Base-by-base conservation (phyloP, 2,113 vertebrate species). In the Paradoxurus hermaphroditus region DNA sequence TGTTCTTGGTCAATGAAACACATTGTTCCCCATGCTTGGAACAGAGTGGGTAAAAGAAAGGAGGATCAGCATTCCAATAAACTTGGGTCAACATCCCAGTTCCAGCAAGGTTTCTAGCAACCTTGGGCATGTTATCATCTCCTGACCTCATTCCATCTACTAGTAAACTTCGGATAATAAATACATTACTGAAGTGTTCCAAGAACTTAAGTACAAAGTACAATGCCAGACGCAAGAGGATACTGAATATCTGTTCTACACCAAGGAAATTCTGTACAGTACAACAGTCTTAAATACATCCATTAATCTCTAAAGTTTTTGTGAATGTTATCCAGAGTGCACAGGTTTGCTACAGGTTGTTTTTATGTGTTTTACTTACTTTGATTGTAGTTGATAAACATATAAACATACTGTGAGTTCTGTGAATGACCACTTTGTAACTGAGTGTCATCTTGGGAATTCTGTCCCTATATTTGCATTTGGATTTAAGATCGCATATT, bases 11-110 rank as follows among this genome's bases (percentile, higher is more conserved):
- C 31, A 73, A 3, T n/a, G 53, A 86, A 88, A 83, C 13, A 59
- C 23, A 56, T 51, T 68, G 84, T 59, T 95, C 5, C 5, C 34
- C 79, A 82, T 36, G 49, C 8, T 63, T 62, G 53, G 39, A 23
- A 21, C 31, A 49, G 18, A 23, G 4, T 51, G 9, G 1, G 13
- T 81, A 5, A 73, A 92, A 81, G 6, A 4, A 83, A 62, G 16
- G 3, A 34, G 3, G 59, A 41, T 72, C 5, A 15, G 1, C 16
- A 5, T 31, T 7, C 21, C 19, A 1, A 39, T 1, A 72, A 8
- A 82, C 82, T 16, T 75, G 4, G 9, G 13, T 81, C 85, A 78
- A 77, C 4, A 56, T 36, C 9, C 21, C 39, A 19, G 10, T 79
- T 93, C 12, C 7, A 56, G 21, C 0, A 68, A 23, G 56, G 56